These are phyloP conservation scores for Bradypodion ventrale DNA, from an alignment of 2,797 vertebrate species.

Conservation along the genomic window DNA sequence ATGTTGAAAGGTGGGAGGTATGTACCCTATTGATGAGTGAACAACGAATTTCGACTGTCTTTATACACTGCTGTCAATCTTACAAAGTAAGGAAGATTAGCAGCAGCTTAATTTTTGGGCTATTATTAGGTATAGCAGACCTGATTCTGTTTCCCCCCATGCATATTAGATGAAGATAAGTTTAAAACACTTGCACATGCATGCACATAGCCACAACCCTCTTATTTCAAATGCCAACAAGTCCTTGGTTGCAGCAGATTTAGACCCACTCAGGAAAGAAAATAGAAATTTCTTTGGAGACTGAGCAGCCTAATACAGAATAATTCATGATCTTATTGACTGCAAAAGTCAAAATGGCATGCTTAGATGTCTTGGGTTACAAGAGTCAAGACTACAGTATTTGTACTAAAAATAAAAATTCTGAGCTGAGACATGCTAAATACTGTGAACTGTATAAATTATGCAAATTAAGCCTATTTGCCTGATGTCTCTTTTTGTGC, in stretches of 20 bases:
- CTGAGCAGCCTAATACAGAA: background rate
- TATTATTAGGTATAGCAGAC: constrained; percentile 64
- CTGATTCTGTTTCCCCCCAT: constrained; percentile 56
- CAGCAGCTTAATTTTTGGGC: constrained; percentile 65
- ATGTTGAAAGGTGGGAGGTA: constrained; percentile 56
- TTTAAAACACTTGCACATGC: too few relatives aligned
- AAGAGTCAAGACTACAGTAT: background rate
- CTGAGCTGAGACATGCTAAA: background rate
- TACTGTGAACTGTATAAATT: background rate
- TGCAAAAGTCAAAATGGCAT: background rate
- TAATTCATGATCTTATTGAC: background rate
- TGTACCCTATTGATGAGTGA: constrained; percentile 52
- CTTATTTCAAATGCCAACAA: too few relatives aligned
- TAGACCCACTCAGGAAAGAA: constrained; percentile 43
- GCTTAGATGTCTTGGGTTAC: background rate
- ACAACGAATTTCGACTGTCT: constrained; percentile 54
- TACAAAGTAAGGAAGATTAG: constrained; percentile 63
- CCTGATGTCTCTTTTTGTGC: background rate
- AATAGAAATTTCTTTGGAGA: background rate
- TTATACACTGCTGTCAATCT: constrained; percentile 61
- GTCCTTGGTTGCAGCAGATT: constrained; percentile 15
- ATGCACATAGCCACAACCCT: too few relatives aligned
- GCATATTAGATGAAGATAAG: constrained; percentile 17
- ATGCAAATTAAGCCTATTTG: background rate
- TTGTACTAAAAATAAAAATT: background rate